Evolutionary conservation across 2,888 invertebrate genomes (phyloP).

Genomic region (Formica aserva): DNA sequence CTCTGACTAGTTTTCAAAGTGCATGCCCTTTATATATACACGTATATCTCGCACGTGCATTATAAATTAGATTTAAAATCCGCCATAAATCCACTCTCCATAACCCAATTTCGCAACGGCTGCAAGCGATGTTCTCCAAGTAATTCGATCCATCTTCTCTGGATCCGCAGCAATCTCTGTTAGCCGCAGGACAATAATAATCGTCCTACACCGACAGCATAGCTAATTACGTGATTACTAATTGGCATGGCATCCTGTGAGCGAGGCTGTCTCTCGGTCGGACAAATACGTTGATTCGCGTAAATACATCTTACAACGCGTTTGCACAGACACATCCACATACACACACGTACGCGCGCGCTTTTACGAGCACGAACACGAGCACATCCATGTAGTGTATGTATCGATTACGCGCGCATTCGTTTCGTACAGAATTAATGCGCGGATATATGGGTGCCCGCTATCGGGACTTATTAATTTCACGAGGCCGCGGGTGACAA

Average conservation of each 20-base stretch:
- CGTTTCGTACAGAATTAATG: slow-evolving; percentile 47
- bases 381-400: neutral
- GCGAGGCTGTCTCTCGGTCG: slow-evolving; percentile 39
- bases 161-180: neutral
- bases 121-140: slow-evolving; percentile 36
- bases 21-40: too few relatives aligned
- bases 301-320: slow-evolving; percentile 56
- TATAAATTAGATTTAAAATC: slow-evolving; percentile 27
- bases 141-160: slow-evolving; percentile 26
- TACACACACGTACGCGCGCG: neutral
- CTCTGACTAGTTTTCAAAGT: neutral
- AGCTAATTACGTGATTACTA: slow-evolving; percentile 66
- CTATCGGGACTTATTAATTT: slow-evolving; percentile 62
- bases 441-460: slow-evolving; percentile 30
- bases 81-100: neutral
- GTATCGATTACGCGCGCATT: slow-evolving; percentile 18
- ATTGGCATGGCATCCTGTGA: slow-evolving; percentile 58
- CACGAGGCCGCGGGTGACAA: slow-evolving; percentile 25
- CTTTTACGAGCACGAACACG: slow-evolving; percentile 3
- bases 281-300: slow-evolving; percentile 48
- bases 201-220: slow-evolving; percentile 28
- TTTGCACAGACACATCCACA: neutral
- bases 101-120: slow-evolving; percentile 20
- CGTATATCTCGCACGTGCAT: neutral
- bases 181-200: slow-evolving; percentile 49